Evolutionary conservation across 2,113 vertebrate species (phyloP).

Genomic region (Anser brachyrhynchus): DNA sequence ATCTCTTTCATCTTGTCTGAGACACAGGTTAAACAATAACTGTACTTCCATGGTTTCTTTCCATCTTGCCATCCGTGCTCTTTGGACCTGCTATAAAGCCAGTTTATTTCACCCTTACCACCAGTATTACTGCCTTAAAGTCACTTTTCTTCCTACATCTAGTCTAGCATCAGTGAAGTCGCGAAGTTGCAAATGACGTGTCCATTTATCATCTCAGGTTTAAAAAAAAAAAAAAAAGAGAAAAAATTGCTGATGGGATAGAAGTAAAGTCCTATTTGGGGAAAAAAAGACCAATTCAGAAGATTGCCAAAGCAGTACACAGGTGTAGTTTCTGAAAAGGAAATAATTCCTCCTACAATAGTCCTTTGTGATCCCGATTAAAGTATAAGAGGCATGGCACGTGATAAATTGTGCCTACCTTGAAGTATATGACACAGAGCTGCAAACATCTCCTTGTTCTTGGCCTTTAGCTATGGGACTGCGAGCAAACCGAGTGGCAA

Average conservation of each 20-base stretch:
- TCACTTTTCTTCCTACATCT: not conserved
- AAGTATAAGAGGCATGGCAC: fast-evolving
- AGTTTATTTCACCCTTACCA: not conserved
- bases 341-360: not conserved
- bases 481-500: not conserved
- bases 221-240: not conserved
- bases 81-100: not conserved
- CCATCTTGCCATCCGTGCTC: not conserved
- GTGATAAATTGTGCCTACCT: not conserved
- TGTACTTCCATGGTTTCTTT: not conserved
- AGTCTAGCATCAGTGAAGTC: not conserved
- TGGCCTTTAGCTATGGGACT: not conserved
- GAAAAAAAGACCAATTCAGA: not conserved
- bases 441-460: not conserved
- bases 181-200: not conserved
- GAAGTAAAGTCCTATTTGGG: not conserved
- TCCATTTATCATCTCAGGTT: not conserved
- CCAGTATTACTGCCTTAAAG: not conserved
- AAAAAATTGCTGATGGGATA: not conserved
- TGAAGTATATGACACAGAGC: not conserved
- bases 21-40: constrained; percentile 57
- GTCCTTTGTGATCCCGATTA: not conserved
- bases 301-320: not conserved
- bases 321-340: not conserved
- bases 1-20: not conserved